Conservation (phyloP, 92 coral and sea anemone species). For the Porites evermanni region DNA sequence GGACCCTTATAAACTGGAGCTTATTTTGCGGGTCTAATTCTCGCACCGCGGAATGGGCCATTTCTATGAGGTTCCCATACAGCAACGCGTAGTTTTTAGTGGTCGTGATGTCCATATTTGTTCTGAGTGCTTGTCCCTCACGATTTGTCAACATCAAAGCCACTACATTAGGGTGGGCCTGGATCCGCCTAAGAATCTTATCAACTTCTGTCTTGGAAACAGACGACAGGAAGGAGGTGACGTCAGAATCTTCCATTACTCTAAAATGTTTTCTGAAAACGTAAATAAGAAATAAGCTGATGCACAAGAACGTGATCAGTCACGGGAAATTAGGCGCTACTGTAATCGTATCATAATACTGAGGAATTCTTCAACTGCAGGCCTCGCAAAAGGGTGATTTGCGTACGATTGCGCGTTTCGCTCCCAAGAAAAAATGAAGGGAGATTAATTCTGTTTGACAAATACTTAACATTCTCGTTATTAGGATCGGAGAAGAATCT, state of each 20-base stretch:
- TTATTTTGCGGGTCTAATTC: constrained; percentile 81
- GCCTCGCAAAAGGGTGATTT: too few species aligned
- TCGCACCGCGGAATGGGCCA: constrained; percentile 73
- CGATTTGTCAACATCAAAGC: constrained; percentile 67
- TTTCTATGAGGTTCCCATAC: constrained; percentile 59
- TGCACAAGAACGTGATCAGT: too few species aligned
- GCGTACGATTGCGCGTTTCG: too few species aligned
- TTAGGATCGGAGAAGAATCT: too few species aligned
- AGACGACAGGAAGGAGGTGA: constrained; percentile 13
- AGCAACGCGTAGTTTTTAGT: constrained; percentile 63
- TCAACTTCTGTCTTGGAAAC: constrained; percentile 65
- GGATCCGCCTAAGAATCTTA: constrained; percentile 57
- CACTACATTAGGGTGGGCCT: constrained; percentile 71
- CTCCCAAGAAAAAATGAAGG: too few species aligned
- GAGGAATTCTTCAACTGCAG: too few species aligned
- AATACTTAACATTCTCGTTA: too few species aligned
- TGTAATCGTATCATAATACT: too few species aligned
- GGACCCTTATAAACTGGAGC: constrained; percentile 70
- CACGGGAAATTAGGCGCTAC: too few species aligned
- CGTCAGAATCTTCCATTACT: constrained; percentile 27
- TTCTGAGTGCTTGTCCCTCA: constrained; percentile 65
- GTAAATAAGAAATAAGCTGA: too few species aligned
- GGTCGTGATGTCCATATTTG: constrained; percentile 65
- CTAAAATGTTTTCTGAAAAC: background rate
- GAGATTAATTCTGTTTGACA: too few species aligned